Conservation (phyloP, 2,888 invertebrate genomes). For the Steinernema scapterisci region DNA sequence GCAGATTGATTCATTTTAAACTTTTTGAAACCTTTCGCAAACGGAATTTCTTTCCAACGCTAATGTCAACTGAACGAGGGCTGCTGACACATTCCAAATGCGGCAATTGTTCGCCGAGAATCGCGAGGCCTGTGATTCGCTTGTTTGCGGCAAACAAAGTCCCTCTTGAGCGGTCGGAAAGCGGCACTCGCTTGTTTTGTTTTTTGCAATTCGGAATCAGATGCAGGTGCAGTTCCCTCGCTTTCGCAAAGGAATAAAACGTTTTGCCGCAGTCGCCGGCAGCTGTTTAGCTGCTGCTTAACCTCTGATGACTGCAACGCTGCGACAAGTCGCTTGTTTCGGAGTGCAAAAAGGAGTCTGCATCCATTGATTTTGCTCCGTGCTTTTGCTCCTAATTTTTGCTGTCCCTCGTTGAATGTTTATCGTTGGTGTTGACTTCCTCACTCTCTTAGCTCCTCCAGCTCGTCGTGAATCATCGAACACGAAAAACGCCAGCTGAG, state of each 20-base stretch:
- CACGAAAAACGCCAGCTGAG: background rate
- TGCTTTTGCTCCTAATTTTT: background rate
- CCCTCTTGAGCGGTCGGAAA: too few species aligned
- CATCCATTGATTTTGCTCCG: conserved; percentile 22
- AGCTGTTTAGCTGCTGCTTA: background rate
- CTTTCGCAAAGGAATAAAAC: background rate
- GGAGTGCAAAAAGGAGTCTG: conserved; percentile 3
- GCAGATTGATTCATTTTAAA: conserved; percentile 19
- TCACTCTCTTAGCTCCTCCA: background rate
- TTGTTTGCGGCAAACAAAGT: too few species aligned
- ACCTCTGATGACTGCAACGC: background rate
- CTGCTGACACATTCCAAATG: too few species aligned
- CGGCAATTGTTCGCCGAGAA: too few species aligned
- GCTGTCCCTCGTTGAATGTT: background rate
- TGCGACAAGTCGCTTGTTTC: background rate
- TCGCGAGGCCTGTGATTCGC: too few species aligned
- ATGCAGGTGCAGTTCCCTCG: conserved; percentile 22
- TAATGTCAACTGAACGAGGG: background rate
- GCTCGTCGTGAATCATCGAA: background rate
- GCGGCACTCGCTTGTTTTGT: background rate
- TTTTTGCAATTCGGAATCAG: background rate
- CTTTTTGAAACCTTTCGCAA: conserved; percentile 9
- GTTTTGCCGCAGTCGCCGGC: background rate
- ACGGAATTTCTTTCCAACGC: background rate
- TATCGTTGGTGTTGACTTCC: background rate